Evolutionary conservation across 2,797 vertebrate genomes (phyloP).

Genomic region (Paratrypauchen microcephalus): DNA sequence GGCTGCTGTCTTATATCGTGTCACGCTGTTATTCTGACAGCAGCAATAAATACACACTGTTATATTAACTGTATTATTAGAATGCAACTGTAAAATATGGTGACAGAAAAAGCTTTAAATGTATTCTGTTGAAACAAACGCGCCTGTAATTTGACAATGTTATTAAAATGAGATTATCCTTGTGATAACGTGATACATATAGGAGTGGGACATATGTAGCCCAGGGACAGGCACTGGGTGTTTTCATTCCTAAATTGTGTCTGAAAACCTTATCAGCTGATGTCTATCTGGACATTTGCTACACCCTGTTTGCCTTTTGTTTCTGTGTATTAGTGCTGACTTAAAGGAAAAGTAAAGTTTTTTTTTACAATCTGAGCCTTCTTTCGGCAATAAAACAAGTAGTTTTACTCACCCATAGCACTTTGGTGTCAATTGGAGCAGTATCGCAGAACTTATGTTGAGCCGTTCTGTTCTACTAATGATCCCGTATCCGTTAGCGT

Average conservation of each 20-base stretch:
- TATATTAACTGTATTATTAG: conserved; percentile 5
- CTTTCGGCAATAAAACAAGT: too few species aligned
- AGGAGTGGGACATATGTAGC: not conserved
- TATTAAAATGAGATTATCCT: not conserved
- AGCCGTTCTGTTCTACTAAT: too few species aligned
- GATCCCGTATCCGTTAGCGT: too few species aligned
- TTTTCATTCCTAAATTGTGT: conserved; percentile 22
- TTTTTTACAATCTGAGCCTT: too few species aligned
- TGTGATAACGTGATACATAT: not conserved
- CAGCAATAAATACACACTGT: conserved; percentile 5
- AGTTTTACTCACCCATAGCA: too few species aligned
- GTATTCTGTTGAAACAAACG: not conserved
- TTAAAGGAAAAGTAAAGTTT: too few species aligned
- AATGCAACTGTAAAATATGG: not conserved
- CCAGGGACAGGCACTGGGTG: conserved; percentile 27
- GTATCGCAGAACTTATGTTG: too few species aligned
- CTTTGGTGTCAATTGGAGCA: too few species aligned
- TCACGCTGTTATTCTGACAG: conserved; percentile 28
- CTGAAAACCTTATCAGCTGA: conserved; percentile 39
- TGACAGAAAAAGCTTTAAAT: not conserved
- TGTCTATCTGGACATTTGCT: conserved; percentile 28
- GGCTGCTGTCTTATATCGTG: conserved; percentile 18
- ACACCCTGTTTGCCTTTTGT: conserved; percentile 29
- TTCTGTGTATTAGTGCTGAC: not conserved
- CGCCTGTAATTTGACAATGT: not conserved